Evolutionary conservation across 2,113 vertebrate genomes (phyloP).

Genomic region (Ictalurus punctatus): DNA sequence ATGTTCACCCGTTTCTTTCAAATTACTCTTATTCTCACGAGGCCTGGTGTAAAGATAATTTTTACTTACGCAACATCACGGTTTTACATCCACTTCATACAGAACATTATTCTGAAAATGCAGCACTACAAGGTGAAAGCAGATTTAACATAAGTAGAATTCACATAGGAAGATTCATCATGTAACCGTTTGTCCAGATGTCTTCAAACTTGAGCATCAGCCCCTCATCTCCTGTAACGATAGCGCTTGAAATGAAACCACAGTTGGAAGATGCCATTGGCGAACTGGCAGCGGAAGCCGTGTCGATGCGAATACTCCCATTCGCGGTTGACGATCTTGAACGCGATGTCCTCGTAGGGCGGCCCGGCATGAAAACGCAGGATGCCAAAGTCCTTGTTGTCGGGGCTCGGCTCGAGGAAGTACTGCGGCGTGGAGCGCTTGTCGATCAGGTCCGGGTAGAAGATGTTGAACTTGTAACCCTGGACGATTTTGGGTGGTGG

Average conservation of each 20-base stretch:
- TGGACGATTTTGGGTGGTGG: slow-evolving; percentile 96
- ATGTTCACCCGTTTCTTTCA: neutral
- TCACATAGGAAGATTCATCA: neutral
- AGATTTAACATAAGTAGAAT: neutral
- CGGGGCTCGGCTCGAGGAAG: slow-evolving; percentile 90
- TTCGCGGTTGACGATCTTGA: slow-evolving; percentile 95
- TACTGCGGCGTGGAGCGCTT: slow-evolving; percentile 95
- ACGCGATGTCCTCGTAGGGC: slow-evolving; percentile 95
- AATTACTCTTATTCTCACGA: neutral
- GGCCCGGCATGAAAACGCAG: slow-evolving; percentile 94
- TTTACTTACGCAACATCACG: neutral
- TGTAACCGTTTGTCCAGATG: neutral
- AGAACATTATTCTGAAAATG: neutral
- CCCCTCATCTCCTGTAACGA: slow-evolving; percentile 84
- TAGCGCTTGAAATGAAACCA: slow-evolving; percentile 99
- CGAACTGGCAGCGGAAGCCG: slow-evolving; percentile 97
- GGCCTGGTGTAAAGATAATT: neutral
- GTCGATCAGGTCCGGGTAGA: slow-evolving; percentile 95
- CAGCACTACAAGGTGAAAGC: neutral
- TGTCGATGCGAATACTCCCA: slow-evolving; percentile 98
- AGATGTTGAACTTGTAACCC: slow-evolving; percentile 99
- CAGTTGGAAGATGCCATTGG: slow-evolving; percentile 96
- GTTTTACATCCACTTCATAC: neutral
- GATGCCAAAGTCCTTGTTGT: slow-evolving; percentile 96
- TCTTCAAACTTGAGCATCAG: neutral